Percentiles rank a stretch among this genome's conserved stretches.
These are phyloP conservation scores for Hydrolagus affinis DNA, from an alignment of 2,113 vertebrate genomes.

Conservation along the genomic window DNA sequence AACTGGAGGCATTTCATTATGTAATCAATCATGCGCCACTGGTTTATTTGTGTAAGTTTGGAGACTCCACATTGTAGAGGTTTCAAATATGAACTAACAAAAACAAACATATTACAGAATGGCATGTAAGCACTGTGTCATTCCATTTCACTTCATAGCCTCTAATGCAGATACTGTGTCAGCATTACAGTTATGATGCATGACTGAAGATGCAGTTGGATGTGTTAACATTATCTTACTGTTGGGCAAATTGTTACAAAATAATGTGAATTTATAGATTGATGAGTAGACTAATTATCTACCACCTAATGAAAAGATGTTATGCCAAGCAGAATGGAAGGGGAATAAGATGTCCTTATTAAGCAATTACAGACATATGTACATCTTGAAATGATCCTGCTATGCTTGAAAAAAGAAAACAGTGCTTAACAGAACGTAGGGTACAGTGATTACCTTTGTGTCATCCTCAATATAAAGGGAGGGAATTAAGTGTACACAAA, in stretches of 20 bases:
- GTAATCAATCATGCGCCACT: not conserved
- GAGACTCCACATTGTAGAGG: not conserved
- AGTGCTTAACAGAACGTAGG: too few species aligned
- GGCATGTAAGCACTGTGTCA: not conserved
- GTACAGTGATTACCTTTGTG: too few species aligned
- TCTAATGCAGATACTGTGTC: too few species aligned
- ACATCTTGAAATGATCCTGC: not conserved
- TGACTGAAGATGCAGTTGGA: not conserved
- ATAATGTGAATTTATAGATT: too few species aligned
- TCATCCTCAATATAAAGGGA: too few species aligned
- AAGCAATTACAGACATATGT: not conserved
- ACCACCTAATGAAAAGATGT: too few species aligned
- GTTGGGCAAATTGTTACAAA: not conserved
- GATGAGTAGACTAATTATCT: too few species aligned
- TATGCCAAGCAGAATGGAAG: too few species aligned
- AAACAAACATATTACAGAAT: not conserved
- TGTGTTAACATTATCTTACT: not conserved
- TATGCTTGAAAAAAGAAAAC: too few species aligned
- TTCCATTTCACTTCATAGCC: not conserved
- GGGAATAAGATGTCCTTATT: not conserved
- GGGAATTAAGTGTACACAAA: too few species aligned
- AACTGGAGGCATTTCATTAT: not conserved
- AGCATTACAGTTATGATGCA: not conserved
- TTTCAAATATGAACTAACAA: constrained; percentile 11
- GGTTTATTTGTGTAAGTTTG: not conserved